phyloP scores from a whole-genome alignment of 2,888 invertebrate species.

The Drosophila formosana region DNA sequence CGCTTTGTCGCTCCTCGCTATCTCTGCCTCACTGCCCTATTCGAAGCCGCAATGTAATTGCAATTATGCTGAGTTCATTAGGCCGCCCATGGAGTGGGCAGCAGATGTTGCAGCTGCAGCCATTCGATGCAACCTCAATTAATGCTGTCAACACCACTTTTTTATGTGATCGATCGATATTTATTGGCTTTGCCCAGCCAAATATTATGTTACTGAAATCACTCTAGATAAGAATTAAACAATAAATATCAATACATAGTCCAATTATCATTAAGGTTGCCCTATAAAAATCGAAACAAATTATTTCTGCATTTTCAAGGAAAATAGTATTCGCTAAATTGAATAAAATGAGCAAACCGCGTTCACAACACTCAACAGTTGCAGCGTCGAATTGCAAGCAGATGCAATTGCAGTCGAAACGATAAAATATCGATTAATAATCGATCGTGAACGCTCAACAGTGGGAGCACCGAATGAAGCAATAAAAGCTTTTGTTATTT shows the following conservation, averaged over 20 bases:
- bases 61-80: conserved; percentile 75
- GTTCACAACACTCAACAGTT: conserved; percentile 3
- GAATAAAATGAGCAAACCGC: not conserved
- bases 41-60: conserved; percentile 60
- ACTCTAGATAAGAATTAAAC: not conserved
- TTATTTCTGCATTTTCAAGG: not conserved
- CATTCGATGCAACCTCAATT: conserved; percentile 24
- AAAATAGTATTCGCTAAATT: not conserved
- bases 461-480: not conserved
- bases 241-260: not conserved
- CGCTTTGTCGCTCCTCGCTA: not conserved
- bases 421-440: not conserved
- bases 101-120: conserved; percentile 14
- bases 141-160: conserved; percentile 34
- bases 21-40: not conserved
- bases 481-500: not conserved
- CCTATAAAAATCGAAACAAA: not conserved
- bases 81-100: conserved; percentile 29
- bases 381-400: too few relatives aligned
- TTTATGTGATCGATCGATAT: conserved; percentile 35
- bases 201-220: not conserved
- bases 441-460: not conserved
- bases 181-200: not conserved
- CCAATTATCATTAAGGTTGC: not conserved
- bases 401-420: not conserved